Evolutionary conservation across 2,888 invertebrate species (phyloP).

Genomic region (Ophion ellenae): DNA sequence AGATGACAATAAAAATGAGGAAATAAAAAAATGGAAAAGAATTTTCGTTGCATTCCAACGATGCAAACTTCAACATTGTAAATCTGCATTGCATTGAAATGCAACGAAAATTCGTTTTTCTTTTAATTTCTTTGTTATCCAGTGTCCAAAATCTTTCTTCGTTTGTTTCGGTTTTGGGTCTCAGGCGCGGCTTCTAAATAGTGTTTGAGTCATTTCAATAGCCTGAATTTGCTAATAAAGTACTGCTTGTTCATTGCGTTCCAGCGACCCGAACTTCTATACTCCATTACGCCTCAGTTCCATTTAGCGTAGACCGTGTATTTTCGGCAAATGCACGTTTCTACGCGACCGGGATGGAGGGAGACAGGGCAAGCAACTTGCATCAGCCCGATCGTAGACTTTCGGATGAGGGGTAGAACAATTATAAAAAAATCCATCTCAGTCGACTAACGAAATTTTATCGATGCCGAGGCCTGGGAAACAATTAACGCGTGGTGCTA

Average conservation of each 20-base stretch:
- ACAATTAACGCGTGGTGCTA: slow-evolving; percentile 17
- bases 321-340: not conserved
- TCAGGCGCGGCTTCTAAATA: not conserved
- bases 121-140: not conserved
- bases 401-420: not conserved
- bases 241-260: not conserved
- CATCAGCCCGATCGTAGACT: not conserved
- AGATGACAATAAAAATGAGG: no score
- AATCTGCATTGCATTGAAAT: not conserved
- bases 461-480: slow-evolving; percentile 20
- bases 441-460: not conserved
- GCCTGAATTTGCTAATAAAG: not conserved
- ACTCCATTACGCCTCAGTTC: not conserved
- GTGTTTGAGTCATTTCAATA: not conserved
- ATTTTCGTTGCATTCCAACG: no score
- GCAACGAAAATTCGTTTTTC: not conserved
- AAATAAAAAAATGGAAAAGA: no score
- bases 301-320: not conserved
- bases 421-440: not conserved
- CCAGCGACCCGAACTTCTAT: not conserved
- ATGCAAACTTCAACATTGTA: no score
- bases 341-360: not conserved
- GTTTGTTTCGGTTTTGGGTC: not conserved
- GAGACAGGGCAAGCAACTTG: not conserved
- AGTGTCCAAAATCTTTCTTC: not conserved